Evolutionary conservation across 2,888 invertebrate species (phyloP).

Genomic region (Heterodera filipjevi): DNA sequence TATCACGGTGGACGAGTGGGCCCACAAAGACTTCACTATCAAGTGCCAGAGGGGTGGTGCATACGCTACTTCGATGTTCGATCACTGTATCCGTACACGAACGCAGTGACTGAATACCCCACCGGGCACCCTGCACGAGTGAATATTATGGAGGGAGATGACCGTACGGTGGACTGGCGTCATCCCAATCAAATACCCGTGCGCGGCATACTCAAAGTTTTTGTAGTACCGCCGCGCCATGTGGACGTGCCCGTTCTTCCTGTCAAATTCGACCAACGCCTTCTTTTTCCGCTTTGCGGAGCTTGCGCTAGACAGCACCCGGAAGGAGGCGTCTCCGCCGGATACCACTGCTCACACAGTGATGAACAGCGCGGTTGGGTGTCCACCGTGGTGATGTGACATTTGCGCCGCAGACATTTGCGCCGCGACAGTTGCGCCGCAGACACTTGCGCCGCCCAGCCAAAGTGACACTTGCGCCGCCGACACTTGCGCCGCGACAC

Average conservation of each 20-base stretch:
- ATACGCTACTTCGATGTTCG: conserved; percentile 13
- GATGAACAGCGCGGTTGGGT: conserved; percentile 29
- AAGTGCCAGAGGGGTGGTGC: neutral
- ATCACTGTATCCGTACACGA: conserved; percentile 35
- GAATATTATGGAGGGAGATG: neutral
- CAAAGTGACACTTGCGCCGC: too few species aligned
- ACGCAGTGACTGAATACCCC: conserved; percentile 25
- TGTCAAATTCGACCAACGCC: conserved; percentile 19
- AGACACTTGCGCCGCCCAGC: too few species aligned
- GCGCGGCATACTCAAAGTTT: conserved; percentile 17
- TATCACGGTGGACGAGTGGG: conserved; percentile 7
- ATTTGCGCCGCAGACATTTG: too few species aligned
- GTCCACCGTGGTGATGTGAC: too few species aligned
- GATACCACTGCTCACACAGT: conserved; percentile 23
- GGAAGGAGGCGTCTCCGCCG: neutral
- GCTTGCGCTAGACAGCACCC: neutral
- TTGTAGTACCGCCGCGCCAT: conserved; percentile 14
- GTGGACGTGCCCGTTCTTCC: conserved; percentile 25
- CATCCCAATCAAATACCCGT: conserved; percentile 12
- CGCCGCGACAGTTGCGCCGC: too few species aligned
- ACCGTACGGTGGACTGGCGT: conserved; percentile 17
- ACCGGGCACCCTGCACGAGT: conserved; percentile 27
- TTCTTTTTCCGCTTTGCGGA: conserved; percentile 17
- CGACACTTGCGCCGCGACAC: too few species aligned
- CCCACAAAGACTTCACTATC: neutral